Evolutionary conservation across 2,888 invertebrate species (phyloP), one percentile per base, ranked within the genome.

Genomic region (Podotricha telesiphe): DNA sequence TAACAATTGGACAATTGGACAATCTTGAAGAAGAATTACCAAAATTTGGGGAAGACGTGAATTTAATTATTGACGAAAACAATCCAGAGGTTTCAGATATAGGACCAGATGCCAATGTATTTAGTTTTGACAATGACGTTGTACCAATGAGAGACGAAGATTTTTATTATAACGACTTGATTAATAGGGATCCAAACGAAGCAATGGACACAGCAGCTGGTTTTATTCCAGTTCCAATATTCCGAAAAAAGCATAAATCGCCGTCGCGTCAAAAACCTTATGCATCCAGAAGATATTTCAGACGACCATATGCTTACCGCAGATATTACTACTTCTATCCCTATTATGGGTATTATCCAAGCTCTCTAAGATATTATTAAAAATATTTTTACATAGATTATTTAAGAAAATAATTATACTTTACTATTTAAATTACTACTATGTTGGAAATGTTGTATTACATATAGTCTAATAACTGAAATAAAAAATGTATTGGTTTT

Each of bases 141-240:
- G 53, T 72, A 19, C 69, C 71, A 7, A 65, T 77, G 47, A 70
- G 73, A 37, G 75, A 73, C 34, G 70, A 73, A 50, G 75, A 82
- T 64, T 75, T 79, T 47, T 78, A 81, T 34, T 74, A 79, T 53
- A 81, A 81, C 70, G 80, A 80, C n/a, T 66, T 84, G 19, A 67
- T 80, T 10, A 76, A 80, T 45, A 84, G 78, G 56, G 76, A 87
- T 66, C 78, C 86, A 61, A 83, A 84, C 63, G 91, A 91, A 80
- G 86, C 89, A 42, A 89, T 92, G 89, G 86, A 87, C 17, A 85
- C 89, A 0, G 91, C 90, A 0, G 88, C 85, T 13, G 89, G 91
- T 7, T 91, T 89, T 56, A 80, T 83, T 1, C 91, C 89, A 1
- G 76, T 85, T 11, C 86, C 91, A 1, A 78, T 88, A 15, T 80